A percentile compares a stretch with the other conserved stretches of the same genome.
Evolutionary conservation across 2,113 vertebrate species (phyloP).

Genomic region (Brachypodius melanocephalos): DNA sequence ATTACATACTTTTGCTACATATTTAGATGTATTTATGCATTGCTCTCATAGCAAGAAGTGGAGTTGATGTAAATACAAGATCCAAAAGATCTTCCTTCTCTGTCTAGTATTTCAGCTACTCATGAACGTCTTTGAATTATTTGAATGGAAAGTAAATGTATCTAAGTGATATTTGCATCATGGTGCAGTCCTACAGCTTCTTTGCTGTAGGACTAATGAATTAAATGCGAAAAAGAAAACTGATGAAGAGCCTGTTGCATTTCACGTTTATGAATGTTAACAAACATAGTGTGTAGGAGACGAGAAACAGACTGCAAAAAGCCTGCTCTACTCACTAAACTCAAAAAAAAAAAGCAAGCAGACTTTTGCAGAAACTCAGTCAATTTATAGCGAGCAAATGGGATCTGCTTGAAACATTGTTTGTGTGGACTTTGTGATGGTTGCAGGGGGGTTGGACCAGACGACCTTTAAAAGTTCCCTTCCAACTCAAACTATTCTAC

Average conservation of each 20-base stretch:
- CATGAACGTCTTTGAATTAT: background rate
- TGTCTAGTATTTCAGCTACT: background rate
- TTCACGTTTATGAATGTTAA: background rate
- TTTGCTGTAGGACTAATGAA: background rate
- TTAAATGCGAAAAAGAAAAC: background rate
- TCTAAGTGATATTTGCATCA: background rate
- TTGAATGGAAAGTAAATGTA: background rate
- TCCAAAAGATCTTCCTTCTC: background rate
- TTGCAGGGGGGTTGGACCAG: background rate
- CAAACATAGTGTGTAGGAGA: background rate
- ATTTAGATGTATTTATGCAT: background rate
- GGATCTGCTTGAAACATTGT: background rate
- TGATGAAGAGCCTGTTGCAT: background rate
- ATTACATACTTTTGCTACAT: background rate
- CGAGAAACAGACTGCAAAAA: background rate
- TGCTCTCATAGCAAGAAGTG: background rate
- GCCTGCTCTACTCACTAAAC: background rate
- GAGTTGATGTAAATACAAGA: background rate
- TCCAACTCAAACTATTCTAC: background rate
- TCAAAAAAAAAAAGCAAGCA: background rate
- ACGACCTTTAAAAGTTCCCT: background rate
- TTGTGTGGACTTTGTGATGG: background rate
- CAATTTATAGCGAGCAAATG: background rate
- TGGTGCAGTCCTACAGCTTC: background rate
- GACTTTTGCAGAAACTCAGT: background rate